Evolutionary conservation across 2,797 vertebrate genomes (phyloP).

Genomic region (Notolabrus celidotus): DNA sequence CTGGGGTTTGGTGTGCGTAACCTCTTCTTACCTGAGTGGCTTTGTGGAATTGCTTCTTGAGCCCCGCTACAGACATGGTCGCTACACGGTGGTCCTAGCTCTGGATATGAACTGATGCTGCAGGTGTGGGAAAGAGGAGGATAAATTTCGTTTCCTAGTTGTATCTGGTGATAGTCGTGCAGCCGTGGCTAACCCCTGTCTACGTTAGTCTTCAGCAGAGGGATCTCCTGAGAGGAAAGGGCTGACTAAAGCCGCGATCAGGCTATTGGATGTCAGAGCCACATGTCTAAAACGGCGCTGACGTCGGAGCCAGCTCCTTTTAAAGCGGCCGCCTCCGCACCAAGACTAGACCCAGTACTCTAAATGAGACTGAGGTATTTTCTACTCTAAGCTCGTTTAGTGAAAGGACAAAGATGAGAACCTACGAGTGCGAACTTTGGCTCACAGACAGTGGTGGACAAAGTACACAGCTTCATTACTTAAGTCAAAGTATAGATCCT

Average conservation of each 20-base stretch:
- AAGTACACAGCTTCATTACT: too few relatives aligned
- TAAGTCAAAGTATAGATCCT: too few relatives aligned
- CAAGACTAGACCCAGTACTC: background rate
- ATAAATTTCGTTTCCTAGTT: constrained; percentile 40
- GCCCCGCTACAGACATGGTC: constrained; percentile 91
- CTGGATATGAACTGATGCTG: constrained; percentile 33
- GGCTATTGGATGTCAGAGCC: constrained; percentile 71
- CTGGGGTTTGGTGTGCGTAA: background rate
- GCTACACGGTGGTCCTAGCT: constrained; percentile 56
- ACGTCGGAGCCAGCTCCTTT: constrained; percentile 69
- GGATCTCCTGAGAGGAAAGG: constrained; percentile 77
- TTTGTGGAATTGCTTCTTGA: constrained; percentile 97
- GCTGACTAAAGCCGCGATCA: constrained; percentile 63
- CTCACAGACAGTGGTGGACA: background rate
- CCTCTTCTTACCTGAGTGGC: constrained; percentile 90
- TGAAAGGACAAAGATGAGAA: background rate
- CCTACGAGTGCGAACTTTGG: background rate
- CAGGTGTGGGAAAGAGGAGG: background rate
- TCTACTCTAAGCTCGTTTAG: constrained; percentile 18
- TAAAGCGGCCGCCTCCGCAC: constrained; percentile 67
- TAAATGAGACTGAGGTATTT: background rate
- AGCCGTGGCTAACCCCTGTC: constrained; percentile 60
- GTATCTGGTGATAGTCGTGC: constrained; percentile 46
- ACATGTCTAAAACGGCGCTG: constrained; percentile 71
- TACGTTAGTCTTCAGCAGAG: constrained; percentile 64